A percentile compares a stretch with the other conserved stretches of the same genome.
Conservation (phyloP, 1,140 invertebrate species). For the Neotoxoptera formosana region DNA sequence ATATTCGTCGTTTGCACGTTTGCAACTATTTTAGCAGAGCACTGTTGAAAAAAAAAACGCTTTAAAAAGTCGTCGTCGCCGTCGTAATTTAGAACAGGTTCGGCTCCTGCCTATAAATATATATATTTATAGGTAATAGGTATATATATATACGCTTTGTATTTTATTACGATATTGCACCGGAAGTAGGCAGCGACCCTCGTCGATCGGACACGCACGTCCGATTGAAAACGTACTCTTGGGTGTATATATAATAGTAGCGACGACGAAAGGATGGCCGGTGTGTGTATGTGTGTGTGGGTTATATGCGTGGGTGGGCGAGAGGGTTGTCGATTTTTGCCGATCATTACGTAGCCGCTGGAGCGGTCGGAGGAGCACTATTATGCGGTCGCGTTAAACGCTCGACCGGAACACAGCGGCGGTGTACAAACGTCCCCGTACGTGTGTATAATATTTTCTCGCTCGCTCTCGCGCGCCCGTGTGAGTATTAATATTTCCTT, state of each 20-base stretch:
- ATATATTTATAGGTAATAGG: too few relatives aligned
- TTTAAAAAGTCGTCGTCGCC: background rate
- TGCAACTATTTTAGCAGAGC: background rate
- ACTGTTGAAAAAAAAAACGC: background rate
- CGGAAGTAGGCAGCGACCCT: background rate
- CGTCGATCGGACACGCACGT: background rate
- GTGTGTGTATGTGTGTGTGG: background rate
- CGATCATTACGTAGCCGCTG: background rate
- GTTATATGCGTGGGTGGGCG: too few relatives aligned
- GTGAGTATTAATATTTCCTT: background rate
- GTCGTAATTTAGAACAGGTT: background rate
- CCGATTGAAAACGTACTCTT: conserved; percentile 1
- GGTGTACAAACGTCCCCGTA: background rate
- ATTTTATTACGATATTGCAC: background rate
- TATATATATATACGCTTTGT: background rate
- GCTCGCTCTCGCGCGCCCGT: background rate
- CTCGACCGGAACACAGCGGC: background rate
- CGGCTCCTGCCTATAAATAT: background rate
- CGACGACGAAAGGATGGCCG: background rate
- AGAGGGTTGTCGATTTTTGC: background rate
- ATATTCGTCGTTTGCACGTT: background rate
- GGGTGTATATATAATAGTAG: background rate
- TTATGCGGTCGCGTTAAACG: background rate
- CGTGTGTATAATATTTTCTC: background rate
- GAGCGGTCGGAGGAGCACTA: background rate